A percentile compares a stretch with the other conserved stretches of the same genome.
phyloP scores from a whole-genome alignment of 2,113 vertebrate genomes.

The Pelecanoides urinatrix region DNA sequence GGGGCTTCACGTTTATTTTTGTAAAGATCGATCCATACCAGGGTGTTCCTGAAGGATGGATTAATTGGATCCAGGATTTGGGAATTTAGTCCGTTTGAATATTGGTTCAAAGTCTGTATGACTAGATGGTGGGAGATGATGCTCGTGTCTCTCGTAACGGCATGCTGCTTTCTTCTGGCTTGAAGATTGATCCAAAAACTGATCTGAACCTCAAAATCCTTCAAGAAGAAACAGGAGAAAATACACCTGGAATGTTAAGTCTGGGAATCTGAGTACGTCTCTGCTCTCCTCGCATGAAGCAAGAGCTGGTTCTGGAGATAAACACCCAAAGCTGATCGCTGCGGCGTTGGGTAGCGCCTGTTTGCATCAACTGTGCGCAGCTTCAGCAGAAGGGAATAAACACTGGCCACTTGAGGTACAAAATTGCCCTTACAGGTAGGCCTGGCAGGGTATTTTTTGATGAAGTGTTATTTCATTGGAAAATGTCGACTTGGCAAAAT shows the following conservation, averaged over 20 bases:
- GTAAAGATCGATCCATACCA: accelerated
- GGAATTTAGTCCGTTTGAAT: neutral
- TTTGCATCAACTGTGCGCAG: neutral
- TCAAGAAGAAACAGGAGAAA: neutral
- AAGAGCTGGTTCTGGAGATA: neutral
- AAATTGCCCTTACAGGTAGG: neutral
- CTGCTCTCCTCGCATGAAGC: neutral
- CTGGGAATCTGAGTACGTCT: neutral
- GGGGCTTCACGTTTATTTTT: neutral
- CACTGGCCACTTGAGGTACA: accelerated
- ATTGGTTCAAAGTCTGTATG: neutral
- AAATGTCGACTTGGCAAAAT: neutral
- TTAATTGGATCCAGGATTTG: neutral
- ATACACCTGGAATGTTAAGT: neutral
- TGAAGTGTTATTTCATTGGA: neutral
- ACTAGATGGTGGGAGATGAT: neutral
- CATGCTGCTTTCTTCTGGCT: neutral
- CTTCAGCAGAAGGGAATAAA: neutral
- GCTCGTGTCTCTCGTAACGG: accelerated
- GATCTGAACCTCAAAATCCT: neutral
- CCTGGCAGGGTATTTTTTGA: neutral
- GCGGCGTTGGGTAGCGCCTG: accelerated
- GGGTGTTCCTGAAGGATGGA: neutral
- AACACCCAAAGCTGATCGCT: neutral
- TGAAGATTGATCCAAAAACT: neutral